phyloP scores from a whole-genome alignment of 2,888 invertebrate species.

The Sepioteuthis lessoniana region DNA sequence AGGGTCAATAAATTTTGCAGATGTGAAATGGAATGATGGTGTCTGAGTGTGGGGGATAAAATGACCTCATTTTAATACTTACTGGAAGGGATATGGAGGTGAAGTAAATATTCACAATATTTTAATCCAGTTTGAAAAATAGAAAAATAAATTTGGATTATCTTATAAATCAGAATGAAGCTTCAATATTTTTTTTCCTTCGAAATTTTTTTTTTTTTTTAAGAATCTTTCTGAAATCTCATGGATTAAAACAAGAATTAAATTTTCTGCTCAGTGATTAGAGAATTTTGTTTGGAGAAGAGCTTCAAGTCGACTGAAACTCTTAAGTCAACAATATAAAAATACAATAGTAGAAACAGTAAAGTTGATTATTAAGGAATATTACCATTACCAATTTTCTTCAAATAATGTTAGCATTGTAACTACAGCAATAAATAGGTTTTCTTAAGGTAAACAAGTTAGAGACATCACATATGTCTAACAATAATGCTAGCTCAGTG shows the following conservation, averaged over 20 bases:
- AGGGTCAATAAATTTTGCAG: no score
- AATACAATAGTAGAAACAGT: not conserved
- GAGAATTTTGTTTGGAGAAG: not conserved
- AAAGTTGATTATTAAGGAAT: no score
- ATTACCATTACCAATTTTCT: no score
- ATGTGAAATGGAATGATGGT: no score
- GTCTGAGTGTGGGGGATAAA: not conserved
- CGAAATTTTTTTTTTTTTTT: not conserved
- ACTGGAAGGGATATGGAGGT: not conserved
- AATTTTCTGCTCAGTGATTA: not conserved
- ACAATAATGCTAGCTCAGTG: no score
- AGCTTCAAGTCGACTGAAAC: not conserved
- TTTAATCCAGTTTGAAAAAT: constrained; percentile 6
- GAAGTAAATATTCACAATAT: constrained; percentile 5
- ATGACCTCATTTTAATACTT: not conserved
- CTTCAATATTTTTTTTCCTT: not conserved
- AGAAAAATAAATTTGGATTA: not conserved
- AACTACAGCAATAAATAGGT: no score
- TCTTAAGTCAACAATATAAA: no score
- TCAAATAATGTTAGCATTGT: no score
- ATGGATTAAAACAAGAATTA: not conserved
- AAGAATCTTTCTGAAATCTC: not conserved
- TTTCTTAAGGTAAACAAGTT: no score
- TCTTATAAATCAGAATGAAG: not conserved
- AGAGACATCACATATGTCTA: no score